Evolutionary conservation across 2,113 vertebrate species (phyloP), one percentile per base, ranked within the genome.

Genomic region (Larimichthys crocea): DNA sequence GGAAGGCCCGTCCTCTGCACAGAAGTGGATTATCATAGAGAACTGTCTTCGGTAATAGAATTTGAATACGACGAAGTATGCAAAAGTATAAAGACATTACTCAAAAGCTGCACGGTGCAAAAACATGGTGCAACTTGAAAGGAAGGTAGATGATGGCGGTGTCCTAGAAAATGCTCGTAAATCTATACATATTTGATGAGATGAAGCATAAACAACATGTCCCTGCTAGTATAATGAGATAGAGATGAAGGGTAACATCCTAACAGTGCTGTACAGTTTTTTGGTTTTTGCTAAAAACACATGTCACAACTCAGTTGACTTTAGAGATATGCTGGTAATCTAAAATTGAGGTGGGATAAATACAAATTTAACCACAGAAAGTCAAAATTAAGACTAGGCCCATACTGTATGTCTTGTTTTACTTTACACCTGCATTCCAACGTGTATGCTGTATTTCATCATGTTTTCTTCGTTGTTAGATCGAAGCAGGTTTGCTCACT

Each of bases 141-240:
- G 66, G 66, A 87, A 86, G 52, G 74, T 76, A 59, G 60, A 83
- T n/a, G 73, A 82, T 75, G 75, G 35, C 40, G 74, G 73, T 80
- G 83, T 83, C 88, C 87, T 82, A 90, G 90, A 90, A 93, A 90
- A 87, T 78, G 50, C 77, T 85, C 80, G 52, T 77, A 89, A 73
- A 81, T 86, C 44, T 81, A 81, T 91, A 52, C 83, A 92, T 91
- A 83, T 90, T 92, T 89, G 73, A 93, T 92, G 88, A 88, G 72
- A 80, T 3, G 40, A 53, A 52, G 81, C 90, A 82, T 89, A 82
- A 85, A 86, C 86, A 91, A 89, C 90, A 91, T 79, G 86, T 89
- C 86, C 76, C 85, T 1, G 35, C 64, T 68, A 48, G 60, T 83
- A 80, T 86, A 88, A 91, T 90, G 84, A 89, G 84, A 76, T 49